Evolutionary conservation across 2,113 vertebrate species (phyloP), one percentile per base, ranked within the genome.

Genomic region (Pollachius pollachius): DNA sequence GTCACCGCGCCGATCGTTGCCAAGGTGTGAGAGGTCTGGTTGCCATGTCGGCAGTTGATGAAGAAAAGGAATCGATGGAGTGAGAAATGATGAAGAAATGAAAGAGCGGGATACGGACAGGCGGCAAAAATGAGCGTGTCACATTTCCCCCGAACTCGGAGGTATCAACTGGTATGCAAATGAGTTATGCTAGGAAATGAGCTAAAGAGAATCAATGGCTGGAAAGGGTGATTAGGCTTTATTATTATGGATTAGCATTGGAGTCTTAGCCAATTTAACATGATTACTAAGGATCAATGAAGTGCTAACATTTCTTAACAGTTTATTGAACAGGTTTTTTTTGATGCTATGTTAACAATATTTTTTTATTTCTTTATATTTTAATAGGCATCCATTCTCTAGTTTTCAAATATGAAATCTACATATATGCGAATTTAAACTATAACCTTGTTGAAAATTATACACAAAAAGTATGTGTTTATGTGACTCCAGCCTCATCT

Each of bases 51-150:
- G 71, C 80, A 78, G 84, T 94, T 92, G 94, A 92, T 96, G 94
- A 94, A 91, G 75, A 80, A 90, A 90, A 88, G 83, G 81, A 92
- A 97, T 97, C 94, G 27, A 97, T 95, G 93, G 87, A 95, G 91
- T 87, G 94, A 94, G 91, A 94, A 95, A 95, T 93, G 92, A 95
- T 93, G 93, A 95, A 95, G 93, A 93, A 92, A 92, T 91, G 92
- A 86, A 93, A 91, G 9, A 13, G 79, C 82, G 70, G 67, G 79
- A 86, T 90, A 93, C 81, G 80, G 90, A 92, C 92, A 89, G 79
- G 84, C 72, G 37, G 80, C 15, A 59, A 72, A 6, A 57, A 88
- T 54, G 80, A 89, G 77, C 62, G 79, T 88, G 85, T 81, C 88
- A 90, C 82, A 76, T 85, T 87, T 71, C 77, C 69, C 19, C 59